Evolutionary conservation across 1,140 invertebrate genomes (phyloP).

Genomic region (Zaprionus ornatus): DNA sequence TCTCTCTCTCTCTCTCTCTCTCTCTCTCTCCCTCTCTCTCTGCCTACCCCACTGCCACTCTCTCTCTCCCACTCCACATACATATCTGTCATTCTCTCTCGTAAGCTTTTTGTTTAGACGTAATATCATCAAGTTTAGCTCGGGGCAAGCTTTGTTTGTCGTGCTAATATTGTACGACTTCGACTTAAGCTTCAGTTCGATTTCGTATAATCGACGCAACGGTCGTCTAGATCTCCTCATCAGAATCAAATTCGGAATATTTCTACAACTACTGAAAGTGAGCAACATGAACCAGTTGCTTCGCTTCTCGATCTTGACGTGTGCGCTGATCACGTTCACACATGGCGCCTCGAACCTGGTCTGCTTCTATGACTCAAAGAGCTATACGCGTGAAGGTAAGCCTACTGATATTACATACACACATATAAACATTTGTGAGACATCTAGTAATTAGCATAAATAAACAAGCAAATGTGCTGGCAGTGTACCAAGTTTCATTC

Average conservation of each 20-base stretch:
- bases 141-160: slow-evolving; percentile 41
- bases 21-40: background rate
- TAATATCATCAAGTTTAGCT: slow-evolving; percentile 41
- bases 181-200: slow-evolving; percentile 66
- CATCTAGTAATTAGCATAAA: background rate
- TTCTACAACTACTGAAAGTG: background rate
- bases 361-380: slow-evolving; percentile 89
- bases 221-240: slow-evolving; percentile 48
- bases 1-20: background rate
- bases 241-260: background rate
- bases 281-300: slow-evolving; percentile 59
- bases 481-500: background rate
- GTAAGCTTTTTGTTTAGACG: slow-evolving; percentile 32
- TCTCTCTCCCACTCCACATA: background rate
- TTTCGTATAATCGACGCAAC: slow-evolving; percentile 64
- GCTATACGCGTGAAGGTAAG: slow-evolving; percentile 88
- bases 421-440: background rate
- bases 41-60: too few relatives aligned
- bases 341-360: slow-evolving; percentile 85
- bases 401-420: background rate
- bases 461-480: background rate
- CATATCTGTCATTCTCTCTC: background rate
- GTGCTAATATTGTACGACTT: slow-evolving; percentile 20
- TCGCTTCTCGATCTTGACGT: slow-evolving; percentile 52
- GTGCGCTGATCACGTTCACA: slow-evolving; percentile 45